phyloP scores from a whole-genome alignment of 2,113 vertebrate species.

The Muntiacus reevesi region DNA sequence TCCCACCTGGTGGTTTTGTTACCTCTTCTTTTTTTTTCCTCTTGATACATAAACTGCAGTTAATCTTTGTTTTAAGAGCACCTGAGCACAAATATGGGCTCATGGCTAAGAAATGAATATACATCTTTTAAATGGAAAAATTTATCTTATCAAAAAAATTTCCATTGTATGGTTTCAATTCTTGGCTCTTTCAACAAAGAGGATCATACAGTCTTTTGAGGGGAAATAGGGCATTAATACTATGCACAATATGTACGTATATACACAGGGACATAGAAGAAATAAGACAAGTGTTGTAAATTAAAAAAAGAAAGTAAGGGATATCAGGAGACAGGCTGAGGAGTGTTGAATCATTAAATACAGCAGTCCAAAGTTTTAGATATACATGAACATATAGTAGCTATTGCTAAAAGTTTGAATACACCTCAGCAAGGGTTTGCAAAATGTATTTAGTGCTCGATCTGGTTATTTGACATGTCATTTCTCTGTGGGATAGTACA shows the following conservation, averaged over 20 bases:
- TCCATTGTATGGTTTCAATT: not conserved
- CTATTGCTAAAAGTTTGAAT: not conserved
- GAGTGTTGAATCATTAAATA: not conserved
- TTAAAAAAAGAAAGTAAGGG: not conserved
- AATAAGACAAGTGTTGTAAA: not conserved
- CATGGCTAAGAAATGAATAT: not conserved
- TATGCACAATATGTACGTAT: not conserved
- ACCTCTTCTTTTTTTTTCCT: not conserved
- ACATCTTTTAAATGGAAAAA: not conserved
- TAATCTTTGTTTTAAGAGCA: constrained; percentile 9
- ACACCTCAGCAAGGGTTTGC: not conserved
- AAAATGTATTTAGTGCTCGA: not conserved
- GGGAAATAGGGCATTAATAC: not conserved
- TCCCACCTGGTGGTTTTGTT: not conserved
- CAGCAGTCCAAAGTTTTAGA: not conserved
- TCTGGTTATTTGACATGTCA: not conserved
- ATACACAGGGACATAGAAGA: not conserved
- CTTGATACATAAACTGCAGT: not conserved
- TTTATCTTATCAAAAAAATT: not conserved
- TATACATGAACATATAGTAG: not conserved
- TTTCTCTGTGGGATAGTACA: not conserved
- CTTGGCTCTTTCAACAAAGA: not conserved
- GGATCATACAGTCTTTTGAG: not conserved
- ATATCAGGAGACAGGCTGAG: not conserved
- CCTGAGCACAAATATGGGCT: not conserved